These are phyloP conservation scores for Bradypodion ventrale DNA, from an alignment of 2,797 vertebrate species.

Conservation along the genomic window DNA sequence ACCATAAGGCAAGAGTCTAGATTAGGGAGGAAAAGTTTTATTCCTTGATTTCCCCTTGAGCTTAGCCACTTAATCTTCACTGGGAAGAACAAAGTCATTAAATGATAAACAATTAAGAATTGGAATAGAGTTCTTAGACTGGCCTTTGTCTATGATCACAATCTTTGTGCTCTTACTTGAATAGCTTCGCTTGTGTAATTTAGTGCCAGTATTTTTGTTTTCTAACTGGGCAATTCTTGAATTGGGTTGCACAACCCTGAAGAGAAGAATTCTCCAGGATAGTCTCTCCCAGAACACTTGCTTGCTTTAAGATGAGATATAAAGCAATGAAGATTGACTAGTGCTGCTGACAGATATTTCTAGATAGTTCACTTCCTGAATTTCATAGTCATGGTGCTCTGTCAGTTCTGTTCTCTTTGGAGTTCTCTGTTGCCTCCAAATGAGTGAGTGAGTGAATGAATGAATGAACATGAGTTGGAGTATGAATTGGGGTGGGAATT, in stretches of 20 bases:
- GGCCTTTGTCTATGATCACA: not conserved
- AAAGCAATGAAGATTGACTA: not conserved
- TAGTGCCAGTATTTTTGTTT: slow-evolving; percentile 9
- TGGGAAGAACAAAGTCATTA: fast-evolving
- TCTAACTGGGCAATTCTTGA: not conserved
- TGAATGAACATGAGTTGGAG: not conserved
- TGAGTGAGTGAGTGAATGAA: too few species aligned
- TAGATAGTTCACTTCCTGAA: not conserved
- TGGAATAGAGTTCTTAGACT: not conserved
- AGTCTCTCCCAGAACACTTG: not conserved
- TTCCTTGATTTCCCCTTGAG: fast-evolving
- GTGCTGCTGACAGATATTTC: not conserved
- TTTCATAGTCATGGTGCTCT: not conserved
- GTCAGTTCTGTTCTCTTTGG: not conserved
- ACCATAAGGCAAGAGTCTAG: not conserved
- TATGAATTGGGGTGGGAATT: too few species aligned
- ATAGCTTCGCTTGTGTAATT: not conserved
- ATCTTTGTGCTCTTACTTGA: not conserved
- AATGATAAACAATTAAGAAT: not conserved
- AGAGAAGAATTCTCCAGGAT: slow-evolving; percentile 5
- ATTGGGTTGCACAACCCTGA: not conserved
- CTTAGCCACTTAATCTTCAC: not conserved
- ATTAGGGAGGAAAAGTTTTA: not conserved
- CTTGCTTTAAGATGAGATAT: not conserved
- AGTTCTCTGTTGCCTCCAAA: not conserved